phyloP scores from a whole-genome alignment of 2,888 invertebrate genomes.

The Hirtodrosophila duncani region DNA sequence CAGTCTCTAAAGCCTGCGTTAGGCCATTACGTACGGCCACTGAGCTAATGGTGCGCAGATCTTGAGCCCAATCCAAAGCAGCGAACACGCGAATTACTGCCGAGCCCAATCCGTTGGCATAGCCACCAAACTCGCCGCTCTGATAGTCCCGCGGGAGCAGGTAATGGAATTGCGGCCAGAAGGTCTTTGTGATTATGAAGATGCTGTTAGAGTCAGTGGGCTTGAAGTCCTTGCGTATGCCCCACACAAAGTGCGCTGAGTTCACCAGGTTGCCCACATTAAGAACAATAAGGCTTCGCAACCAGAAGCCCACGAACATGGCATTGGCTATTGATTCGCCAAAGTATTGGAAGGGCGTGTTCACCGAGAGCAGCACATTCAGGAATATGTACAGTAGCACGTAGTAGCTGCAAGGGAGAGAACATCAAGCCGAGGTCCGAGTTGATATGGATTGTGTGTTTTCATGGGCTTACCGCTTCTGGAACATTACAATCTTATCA shows the following conservation, averaged over 20 bases:
- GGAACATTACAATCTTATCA: slow-evolving; percentile 89
- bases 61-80: slow-evolving; percentile 83
- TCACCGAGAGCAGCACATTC: slow-evolving; percentile 84
- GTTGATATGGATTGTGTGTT: too few species aligned
- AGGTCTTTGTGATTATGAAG: slow-evolving; percentile 86
- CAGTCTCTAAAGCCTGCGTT: slow-evolving; percentile 80
- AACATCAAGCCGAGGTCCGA: fast-evolving
- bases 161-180: slow-evolving; percentile 91
- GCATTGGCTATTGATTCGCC: slow-evolving; percentile 83
- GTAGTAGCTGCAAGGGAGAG: slow-evolving; percentile 81
- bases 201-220: slow-evolving; percentile 85
- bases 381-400: slow-evolving; percentile 84
- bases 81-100: slow-evolving; percentile 85
- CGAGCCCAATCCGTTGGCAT: slow-evolving; percentile 83
- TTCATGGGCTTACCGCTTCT: slow-evolving; percentile 86
- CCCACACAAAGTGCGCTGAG: slow-evolving; percentile 86
- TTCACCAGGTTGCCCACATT: slow-evolving; percentile 86
- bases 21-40: slow-evolving; percentile 83
- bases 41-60: slow-evolving; percentile 83
- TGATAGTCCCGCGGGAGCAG: slow-evolving; percentile 88
- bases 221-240: slow-evolving; percentile 86
- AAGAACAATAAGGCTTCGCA: slow-evolving; percentile 83
- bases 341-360: slow-evolving; percentile 89
- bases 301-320: slow-evolving; percentile 83
- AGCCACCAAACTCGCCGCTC: slow-evolving; percentile 88